Conservation (phyloP, 1,140 invertebrate genomes). For the Dendrolimus punctatus region DNA sequence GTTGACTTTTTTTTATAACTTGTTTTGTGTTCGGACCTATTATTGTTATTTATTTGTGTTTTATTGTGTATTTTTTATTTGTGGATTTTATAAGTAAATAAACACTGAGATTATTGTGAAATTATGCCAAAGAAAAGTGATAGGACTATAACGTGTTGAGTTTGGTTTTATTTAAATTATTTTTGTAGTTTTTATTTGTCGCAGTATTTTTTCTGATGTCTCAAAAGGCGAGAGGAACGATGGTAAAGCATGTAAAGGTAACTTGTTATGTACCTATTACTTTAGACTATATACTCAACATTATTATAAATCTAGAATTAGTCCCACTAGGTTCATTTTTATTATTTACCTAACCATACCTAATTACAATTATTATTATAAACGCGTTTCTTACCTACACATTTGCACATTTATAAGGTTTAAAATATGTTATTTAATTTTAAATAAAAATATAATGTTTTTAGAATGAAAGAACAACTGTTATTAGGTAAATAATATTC, state of each 20-base stretch:
- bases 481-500: too few relatives aligned
- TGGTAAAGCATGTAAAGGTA: conserved; percentile 63
- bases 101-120: conserved; percentile 16
- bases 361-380: too few relatives aligned
- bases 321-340: too few relatives aligned
- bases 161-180: conserved; percentile 34
- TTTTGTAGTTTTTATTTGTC: conserved; percentile 24
- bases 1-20: conserved; percentile 16
- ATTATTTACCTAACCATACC: too few relatives aligned
- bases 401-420: too few relatives aligned
- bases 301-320: too few relatives aligned
- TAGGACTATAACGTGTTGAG: conserved; percentile 46
- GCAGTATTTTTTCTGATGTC: conserved; percentile 51
- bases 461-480: too few relatives aligned
- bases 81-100: conserved; percentile 27
- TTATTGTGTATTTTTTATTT: conserved; percentile 35
- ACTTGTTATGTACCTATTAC: conserved; percentile 3
- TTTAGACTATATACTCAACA: not conserved
- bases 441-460: too few relatives aligned
- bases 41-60: conserved; percentile 34
- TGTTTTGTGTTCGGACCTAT: conserved; percentile 20
- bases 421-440: too few relatives aligned
- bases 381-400: too few relatives aligned
- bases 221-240: conserved; percentile 55
- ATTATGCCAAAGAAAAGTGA: conserved; percentile 62